Percentiles rank a stretch among this genome's conserved stretches.
Evolutionary conservation across 2,888 invertebrate genomes (phyloP).

Genomic region (Netelia virgata): DNA sequence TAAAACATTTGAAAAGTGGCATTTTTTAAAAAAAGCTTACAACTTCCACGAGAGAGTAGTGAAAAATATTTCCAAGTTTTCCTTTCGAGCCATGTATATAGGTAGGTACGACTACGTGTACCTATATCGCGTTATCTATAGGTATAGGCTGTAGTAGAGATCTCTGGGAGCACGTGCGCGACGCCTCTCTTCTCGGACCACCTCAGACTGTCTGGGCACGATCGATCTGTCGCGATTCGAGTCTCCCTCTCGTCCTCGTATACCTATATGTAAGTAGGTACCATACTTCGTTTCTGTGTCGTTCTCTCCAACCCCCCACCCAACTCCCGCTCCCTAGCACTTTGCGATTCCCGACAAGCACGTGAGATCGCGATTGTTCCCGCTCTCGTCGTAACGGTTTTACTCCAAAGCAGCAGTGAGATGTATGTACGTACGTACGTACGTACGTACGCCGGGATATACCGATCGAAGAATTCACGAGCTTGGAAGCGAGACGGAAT

Average conservation of each 20-base stretch:
- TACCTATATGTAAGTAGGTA: not conserved
- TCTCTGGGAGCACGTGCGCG: slow-evolving; percentile 47
- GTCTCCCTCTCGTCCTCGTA: not conserved
- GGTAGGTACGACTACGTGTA: slow-evolving; percentile 17
- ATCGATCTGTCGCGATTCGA: slow-evolving; percentile 57
- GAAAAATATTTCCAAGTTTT: too few species aligned
- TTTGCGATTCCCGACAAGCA: slow-evolving; percentile 18
- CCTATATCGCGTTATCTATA: slow-evolving; percentile 32
- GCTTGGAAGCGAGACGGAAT: not conserved
- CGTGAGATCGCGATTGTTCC: slow-evolving; percentile 17
- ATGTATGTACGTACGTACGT: not conserved
- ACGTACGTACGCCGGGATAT: not conserved
- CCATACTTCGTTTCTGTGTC: not conserved
- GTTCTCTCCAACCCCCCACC: not conserved
- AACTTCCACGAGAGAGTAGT: slow-evolving; percentile 18
- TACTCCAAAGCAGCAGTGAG: not conserved
- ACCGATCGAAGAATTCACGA: slow-evolving; percentile 9
- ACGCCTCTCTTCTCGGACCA: slow-evolving; percentile 37
- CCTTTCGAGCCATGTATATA: not conserved
- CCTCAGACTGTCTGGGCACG: slow-evolving; percentile 57
- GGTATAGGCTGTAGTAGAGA: slow-evolving; percentile 32
- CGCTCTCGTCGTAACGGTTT: slow-evolving; percentile 39
- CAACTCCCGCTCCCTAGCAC: slow-evolving; percentile 30
- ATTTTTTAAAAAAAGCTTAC: not conserved
- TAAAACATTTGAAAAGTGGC: too few species aligned